Evolutionary conservation across 2,888 invertebrate genomes (phyloP).

Genomic region (Synergus umbraculus): DNA sequence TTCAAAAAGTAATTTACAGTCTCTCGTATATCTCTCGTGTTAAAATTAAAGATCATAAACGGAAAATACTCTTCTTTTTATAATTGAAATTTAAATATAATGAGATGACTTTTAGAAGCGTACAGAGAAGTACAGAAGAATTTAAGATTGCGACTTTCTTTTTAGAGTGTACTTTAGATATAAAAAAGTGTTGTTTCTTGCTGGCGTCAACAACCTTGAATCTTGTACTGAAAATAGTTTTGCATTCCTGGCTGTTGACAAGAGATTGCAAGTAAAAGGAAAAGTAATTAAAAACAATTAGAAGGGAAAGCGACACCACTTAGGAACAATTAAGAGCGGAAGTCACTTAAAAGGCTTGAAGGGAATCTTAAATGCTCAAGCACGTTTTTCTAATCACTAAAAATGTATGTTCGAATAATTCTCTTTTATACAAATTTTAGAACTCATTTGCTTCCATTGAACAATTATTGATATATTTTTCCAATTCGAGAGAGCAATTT

Average conservation of each 20-base stretch:
- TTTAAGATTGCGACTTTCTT: too few relatives aligned
- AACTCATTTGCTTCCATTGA: too few relatives aligned
- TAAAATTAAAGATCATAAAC: background rate
- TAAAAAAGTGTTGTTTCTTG: background rate
- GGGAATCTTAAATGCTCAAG: slow-evolving; percentile 5
- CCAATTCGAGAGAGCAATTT: too few relatives aligned
- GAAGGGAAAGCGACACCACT: slow-evolving; percentile 22
- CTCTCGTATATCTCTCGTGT: background rate
- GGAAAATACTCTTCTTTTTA: background rate
- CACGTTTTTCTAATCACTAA: slow-evolving; percentile 13
- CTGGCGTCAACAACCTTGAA: background rate
- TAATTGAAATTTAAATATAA: background rate
- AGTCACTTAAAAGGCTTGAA: background rate
- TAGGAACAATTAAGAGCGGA: slow-evolving; percentile 14
- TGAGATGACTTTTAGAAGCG: too few relatives aligned
- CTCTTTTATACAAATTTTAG: slow-evolving; percentile 1
- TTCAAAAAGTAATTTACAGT: slow-evolving; percentile 6
- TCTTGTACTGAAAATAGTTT: background rate
- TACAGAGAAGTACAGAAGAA: too few relatives aligned
- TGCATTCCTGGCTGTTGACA: background rate
- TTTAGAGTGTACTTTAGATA: too few relatives aligned
- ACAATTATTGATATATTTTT: background rate
- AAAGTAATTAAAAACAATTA: slow-evolving; percentile 29
- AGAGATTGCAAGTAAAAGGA: slow-evolving; percentile 9
- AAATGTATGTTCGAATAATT: background rate